These are phyloP conservation scores for Andricus quercusramuli DNA, from an alignment of 2,888 invertebrate species.

Conservation along the genomic window DNA sequence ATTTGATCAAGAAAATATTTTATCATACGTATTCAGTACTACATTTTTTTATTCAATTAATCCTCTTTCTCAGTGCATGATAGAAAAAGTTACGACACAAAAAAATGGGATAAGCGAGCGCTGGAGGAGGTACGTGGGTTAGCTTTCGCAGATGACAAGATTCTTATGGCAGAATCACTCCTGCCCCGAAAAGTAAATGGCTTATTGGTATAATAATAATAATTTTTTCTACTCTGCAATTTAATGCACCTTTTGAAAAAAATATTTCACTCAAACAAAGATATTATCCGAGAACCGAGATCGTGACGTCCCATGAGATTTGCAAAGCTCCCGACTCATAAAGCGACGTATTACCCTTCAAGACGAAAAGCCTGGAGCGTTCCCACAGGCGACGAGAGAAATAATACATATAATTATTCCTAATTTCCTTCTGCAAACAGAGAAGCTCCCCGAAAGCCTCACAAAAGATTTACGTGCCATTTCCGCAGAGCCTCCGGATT, in stretches of 20 bases:
- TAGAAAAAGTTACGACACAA: too few relatives aligned
- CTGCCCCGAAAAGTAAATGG: too few relatives aligned
- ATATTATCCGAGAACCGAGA: constrained; percentile 3
- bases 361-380: constrained; percentile 16
- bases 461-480: constrained; percentile 45
- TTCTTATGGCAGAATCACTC: too few relatives aligned
- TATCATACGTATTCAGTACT: too few relatives aligned
- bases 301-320: constrained; percentile 4
- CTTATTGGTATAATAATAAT: too few relatives aligned
- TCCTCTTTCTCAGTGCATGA: too few relatives aligned
- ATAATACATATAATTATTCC: constrained; percentile 61
- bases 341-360: constrained; percentile 21
- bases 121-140: too few relatives aligned
- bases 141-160: too few relatives aligned
- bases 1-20: too few relatives aligned
- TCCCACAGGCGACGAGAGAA: constrained; percentile 19
- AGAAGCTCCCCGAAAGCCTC: constrained; percentile 35
- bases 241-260: neutral
- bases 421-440: constrained; percentile 58
- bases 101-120: too few relatives aligned
- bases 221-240: too few relatives aligned
- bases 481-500: constrained; percentile 23
- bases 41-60: too few relatives aligned
- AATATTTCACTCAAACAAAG: neutral
- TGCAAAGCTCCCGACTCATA: constrained; percentile 27